Base-by-base conservation (phyloP, 2,888 invertebrate genomes). In the Eilema depressum region DNA sequence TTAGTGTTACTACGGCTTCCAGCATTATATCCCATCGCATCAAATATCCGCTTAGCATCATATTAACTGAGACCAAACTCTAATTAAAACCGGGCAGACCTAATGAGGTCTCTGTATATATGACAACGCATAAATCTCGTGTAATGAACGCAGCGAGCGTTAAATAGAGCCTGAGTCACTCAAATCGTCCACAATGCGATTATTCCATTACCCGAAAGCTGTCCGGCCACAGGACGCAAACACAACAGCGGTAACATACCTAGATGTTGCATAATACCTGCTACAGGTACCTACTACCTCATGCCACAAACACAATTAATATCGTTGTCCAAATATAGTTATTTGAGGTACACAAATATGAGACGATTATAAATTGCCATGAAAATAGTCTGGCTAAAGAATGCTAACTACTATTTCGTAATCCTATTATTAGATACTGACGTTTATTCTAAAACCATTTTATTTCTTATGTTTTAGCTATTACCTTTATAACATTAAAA, bases 181-280 rank as follows among this genome's bases (percentile, higher is more conserved):
- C 91, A 92, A 93, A 93, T 92, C 89, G 91, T 90, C 90, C 93
- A 92, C 92, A 93, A 93, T 93, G 91, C 92, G 92, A 94, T 94
- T 93, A 94, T 93, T 93, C 89, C 90, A 91, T 93, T 93, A 91
- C 89, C 76, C 78, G 85, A 85, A 88, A 89, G 86, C 91, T 86
- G 88, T 79, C 84, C 81, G 85, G 83, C 87, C 86, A 84, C 86
- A 85, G 84, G 76, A 75, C 82, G 77, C 84, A 79, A 77, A 80
- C 77, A 80, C 77, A 74, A 78, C 76, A 80, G 77, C 76, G 80
- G 81, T 83, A 82, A 80, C 75, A 74, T 75, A 75, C 76, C 68
- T 73, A 70, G 53, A 63, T 65, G 66, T 53, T 65, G 61, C 65
- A 65, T 62, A 68, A 65, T 68, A 62, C 62, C 47, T 64, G 60